phyloP scores from a whole-genome alignment of 2,113 vertebrate species.

The Phaethornis superciliosus region DNA sequence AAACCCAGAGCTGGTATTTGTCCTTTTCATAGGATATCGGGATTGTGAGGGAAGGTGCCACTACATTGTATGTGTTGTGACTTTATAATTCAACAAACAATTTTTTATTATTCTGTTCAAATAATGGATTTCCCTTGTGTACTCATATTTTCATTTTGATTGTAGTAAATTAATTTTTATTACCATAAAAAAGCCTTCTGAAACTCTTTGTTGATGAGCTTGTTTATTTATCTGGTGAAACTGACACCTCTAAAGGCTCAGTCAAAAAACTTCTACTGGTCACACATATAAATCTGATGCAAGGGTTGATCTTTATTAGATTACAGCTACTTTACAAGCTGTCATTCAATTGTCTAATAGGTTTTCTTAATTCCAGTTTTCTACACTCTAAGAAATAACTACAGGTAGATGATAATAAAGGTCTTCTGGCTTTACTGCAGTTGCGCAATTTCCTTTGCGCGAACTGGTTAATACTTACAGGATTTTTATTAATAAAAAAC shows the following conservation, averaged over 20 bases:
- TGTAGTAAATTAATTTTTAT: constrained; percentile 59
- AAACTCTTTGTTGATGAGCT: constrained; percentile 25
- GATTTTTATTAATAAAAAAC: constrained; percentile 5
- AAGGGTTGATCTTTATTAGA: constrained; percentile 69
- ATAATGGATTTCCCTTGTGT: constrained; percentile 18
- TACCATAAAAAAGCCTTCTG: constrained; percentile 55
- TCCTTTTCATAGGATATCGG: not conserved
- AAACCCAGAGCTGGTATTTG: constrained; percentile 16
- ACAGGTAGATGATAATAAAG: constrained; percentile 37
- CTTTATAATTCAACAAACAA: constrained; percentile 40
- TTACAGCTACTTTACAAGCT: constrained; percentile 60
- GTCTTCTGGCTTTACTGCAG: constrained; percentile 5
- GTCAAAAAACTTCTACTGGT: constrained; percentile 45
- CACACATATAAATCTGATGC: constrained; percentile 39
- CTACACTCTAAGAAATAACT: constrained; percentile 44
- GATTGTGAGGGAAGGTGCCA: not conserved
- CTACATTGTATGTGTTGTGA: not conserved
- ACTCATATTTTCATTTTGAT: constrained; percentile 45
- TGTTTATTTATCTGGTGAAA: constrained; percentile 68
- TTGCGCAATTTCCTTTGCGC: not conserved
- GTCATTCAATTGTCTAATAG: constrained; percentile 30
- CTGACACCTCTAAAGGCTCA: constrained; percentile 11
- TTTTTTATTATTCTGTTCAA: constrained; percentile 46
- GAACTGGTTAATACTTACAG: constrained; percentile 15
- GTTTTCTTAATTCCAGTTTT: constrained; percentile 63